Base-by-base conservation (phyloP, 1,140 invertebrate genomes). In the Heterodera schachtii region DNA sequence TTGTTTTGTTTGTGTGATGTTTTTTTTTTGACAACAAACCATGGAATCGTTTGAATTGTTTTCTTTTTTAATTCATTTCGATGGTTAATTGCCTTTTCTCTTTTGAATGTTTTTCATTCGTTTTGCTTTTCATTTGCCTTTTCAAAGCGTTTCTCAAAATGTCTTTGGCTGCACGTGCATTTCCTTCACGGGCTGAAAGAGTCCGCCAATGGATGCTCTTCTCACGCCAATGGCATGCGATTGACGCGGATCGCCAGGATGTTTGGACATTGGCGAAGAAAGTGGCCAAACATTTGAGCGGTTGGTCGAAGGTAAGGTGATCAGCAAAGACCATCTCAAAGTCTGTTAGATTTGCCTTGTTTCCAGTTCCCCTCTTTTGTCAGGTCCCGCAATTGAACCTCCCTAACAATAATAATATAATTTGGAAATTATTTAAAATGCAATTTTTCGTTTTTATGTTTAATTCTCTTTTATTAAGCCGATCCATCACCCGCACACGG, bases 401-500 rank as follows among this genome's bases (percentile, higher is more conserved):
- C 31, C 31, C 31, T 31, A 31, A 31, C 31, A 31, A 31, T 31
- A 31, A 31, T 31, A 31, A 31, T 31, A 31, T 31, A 31, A 31
- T 31, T 31, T 31, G 31, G 31, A 31, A 31, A 31, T 31, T 31
- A 31, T 31, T 31, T 31, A 31, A 31, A 31, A 31, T 31, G 31
- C 31, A 31, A 31, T 31, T 31, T 1, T 31, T 31, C 49, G 49
- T 8, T 6, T 52, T 8, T 8, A 2, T 19, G 19, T 64, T 64
- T 2, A 19, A 5, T 19, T 19, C 16, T 19, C 1, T 19, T 16
- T 19, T 19, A 52, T 52, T 52, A 52, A 64, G 75, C 88, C 89
- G 31, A 90, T 89, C 44, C 89, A 75, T 41, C 88, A 89, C 77
- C 89, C 89, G 11, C 84, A 89, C 75, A 90, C 89, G 11, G 88